Conservation (phyloP, 2,888 invertebrate species). For the Vannuccia rotundouncinata region DNA sequence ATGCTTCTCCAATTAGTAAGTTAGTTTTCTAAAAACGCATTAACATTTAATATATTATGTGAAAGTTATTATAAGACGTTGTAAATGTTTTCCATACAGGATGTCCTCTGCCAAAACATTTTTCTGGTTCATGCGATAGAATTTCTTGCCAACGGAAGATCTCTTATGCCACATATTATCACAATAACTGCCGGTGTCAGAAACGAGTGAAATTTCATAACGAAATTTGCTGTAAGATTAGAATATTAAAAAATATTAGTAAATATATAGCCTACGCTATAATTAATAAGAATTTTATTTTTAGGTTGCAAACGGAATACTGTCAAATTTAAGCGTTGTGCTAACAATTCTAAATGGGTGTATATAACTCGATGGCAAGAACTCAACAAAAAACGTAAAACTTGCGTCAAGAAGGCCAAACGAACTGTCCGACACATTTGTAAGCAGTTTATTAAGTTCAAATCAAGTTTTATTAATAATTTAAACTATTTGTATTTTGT, state of each 20-base stretch:
- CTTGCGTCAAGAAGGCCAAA: not conserved
- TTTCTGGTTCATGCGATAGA: not conserved
- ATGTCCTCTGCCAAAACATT: not conserved
- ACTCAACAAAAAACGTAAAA: not conserved
- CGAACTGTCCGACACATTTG: not conserved
- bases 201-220: not conserved
- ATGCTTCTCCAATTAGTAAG: not conserved
- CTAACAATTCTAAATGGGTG: not conserved
- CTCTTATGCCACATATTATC: not conserved
- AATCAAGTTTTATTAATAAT: too few species aligned
- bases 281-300: not conserved
- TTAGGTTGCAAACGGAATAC: not conserved
- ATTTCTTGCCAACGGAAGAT: not conserved
- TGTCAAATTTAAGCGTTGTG: not conserved
- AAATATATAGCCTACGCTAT: not conserved
- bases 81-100: not conserved
- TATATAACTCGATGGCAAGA: not conserved
- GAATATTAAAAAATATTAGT: not conserved
- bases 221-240: constrained; percentile 1
- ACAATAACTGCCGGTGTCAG: not conserved
- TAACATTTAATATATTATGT: not conserved
- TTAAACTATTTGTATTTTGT: not conserved
- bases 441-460: too few species aligned
- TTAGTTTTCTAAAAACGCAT: not conserved
- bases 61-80: not conserved